phyloP scores from a whole-genome alignment of 2,888 invertebrate genomes.

The Branchipolynoe longqiensis region DNA sequence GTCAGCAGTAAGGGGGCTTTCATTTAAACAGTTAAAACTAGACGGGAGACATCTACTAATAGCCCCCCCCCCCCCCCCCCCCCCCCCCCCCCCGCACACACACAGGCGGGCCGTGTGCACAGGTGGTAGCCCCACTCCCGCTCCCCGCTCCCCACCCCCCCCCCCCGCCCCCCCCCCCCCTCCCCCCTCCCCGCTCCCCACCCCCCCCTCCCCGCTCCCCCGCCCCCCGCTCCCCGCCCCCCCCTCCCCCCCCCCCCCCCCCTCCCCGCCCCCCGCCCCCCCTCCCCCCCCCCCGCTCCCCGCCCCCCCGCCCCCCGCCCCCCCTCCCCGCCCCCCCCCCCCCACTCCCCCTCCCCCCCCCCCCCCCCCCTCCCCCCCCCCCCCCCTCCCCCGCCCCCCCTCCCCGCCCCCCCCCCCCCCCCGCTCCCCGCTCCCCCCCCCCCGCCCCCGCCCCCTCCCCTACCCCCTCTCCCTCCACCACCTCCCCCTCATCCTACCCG shows the following conservation, averaged over 20 bases:
- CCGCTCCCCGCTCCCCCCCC: not conserved
- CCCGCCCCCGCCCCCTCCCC: not conserved
- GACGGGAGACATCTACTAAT: constrained; percentile 15
- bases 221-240: not conserved
- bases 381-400: not conserved
- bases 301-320: not conserved
- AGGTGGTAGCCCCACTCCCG: too few relatives aligned
- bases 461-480: not conserved
- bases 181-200: constrained; percentile 1
- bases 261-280: not conserved
- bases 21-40: constrained; percentile 37
- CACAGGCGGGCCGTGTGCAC: constrained; percentile 17
- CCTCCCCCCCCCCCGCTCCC: not conserved
- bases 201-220: not conserved
- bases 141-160: not conserved
- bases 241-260: not conserved
- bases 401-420: not conserved
- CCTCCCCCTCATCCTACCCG: too few relatives aligned
- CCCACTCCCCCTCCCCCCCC: not conserved
- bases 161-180: not conserved
- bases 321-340: not conserved
- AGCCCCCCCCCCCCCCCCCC: not conserved
- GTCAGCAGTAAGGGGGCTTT: constrained; percentile 21
- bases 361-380: not conserved
- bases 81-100: not conserved